Percentiles rank a stretch among this genome's conserved stretches.
phyloP scores from a whole-genome alignment of 2,888 invertebrate genomes.

The Agrotis exclamationis region DNA sequence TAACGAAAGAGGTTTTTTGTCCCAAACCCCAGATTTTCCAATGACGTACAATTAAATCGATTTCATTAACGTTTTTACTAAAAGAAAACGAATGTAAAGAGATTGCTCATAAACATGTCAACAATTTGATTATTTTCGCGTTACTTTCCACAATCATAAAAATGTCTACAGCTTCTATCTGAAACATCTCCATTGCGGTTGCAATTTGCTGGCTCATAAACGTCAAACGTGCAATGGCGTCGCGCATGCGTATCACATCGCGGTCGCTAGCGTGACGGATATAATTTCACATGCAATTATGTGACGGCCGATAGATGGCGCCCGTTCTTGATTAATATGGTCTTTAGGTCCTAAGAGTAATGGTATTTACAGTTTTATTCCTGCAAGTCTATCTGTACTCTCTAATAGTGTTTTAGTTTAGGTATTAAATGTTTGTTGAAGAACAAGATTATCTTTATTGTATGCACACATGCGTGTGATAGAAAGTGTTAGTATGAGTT shows the following conservation, averaged over 20 bases:
- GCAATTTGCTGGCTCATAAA: constrained; percentile 34
- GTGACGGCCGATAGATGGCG: constrained; percentile 28
- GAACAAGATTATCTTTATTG: not conserved
- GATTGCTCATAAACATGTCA: constrained; percentile 2
- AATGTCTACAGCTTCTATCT: constrained; percentile 9
- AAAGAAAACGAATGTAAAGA: not conserved
- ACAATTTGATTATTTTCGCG: not conserved
- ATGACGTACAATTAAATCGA: not conserved
- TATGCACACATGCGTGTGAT: too few relatives aligned
- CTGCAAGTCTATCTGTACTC: not conserved
- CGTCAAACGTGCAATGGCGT: constrained; percentile 35
- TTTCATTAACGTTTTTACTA: constrained; percentile 9
- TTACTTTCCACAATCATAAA: constrained; percentile 25
- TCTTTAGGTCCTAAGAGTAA: not conserved
- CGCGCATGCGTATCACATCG: constrained; percentile 35
- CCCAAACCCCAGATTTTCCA: not conserved
- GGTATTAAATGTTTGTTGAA: not conserved
- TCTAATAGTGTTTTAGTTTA: not conserved
- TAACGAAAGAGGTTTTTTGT: not conserved
- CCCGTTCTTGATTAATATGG: constrained; percentile 19
- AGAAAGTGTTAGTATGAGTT: too few relatives aligned
- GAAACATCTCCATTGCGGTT: constrained; percentile 25
- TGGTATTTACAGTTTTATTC: not conserved
- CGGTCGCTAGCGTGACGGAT: constrained; percentile 33
- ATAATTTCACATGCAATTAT: constrained; percentile 40